Evolutionary conservation across 2,797 vertebrate genomes (phyloP), one percentile per base, ranked within the genome.

Genomic region (Sternarchorhynchus goeldii): DNA sequence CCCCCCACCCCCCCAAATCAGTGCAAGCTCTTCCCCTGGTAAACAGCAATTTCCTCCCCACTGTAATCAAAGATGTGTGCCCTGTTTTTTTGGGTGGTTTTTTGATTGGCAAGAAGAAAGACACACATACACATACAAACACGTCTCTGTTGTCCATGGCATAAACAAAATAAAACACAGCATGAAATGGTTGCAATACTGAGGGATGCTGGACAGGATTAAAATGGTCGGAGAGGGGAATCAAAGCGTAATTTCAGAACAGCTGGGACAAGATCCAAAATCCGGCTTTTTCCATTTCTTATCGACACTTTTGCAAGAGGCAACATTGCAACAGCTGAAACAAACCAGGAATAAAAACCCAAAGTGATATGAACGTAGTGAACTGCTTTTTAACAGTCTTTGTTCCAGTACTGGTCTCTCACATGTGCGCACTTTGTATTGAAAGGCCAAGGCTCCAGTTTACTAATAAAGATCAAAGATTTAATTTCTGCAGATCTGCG

Each of bases 61-160:
- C 74, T 70, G 83, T 75, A 88, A 91, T 90, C 89, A 90, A 68
- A 88, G 84, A 86, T 81, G 45, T 69, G 59, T 31, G 78, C 21
- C 7, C 39, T 16, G 18, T 68, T 85, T 50, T 50, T 50, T 7
- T 45, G 41, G 25, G 25, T 45, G 7, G 12, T 50, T 36, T 36
- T 50, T 66, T 86, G 87, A 89, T 88, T 90, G 83, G 80, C 77
- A 60, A 5, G 55, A 70, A 56, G 74, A 53, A 69, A 73, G 84
- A 87, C 18, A 29, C 18, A 32, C 34, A 53, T 5, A 25, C 50
- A 59, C 45, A 63, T 12, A 65, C 58, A 59, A 68, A 71, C 34
- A 69, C 78, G 64, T 53, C 71, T 80, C 78, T 72, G 85, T 81
- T 76, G 77, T 84, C 64, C 59, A 31, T 14, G 16, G 50, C 80